Conservation (phyloP, 2,113 vertebrate species). For the Noturus placidus region DNA sequence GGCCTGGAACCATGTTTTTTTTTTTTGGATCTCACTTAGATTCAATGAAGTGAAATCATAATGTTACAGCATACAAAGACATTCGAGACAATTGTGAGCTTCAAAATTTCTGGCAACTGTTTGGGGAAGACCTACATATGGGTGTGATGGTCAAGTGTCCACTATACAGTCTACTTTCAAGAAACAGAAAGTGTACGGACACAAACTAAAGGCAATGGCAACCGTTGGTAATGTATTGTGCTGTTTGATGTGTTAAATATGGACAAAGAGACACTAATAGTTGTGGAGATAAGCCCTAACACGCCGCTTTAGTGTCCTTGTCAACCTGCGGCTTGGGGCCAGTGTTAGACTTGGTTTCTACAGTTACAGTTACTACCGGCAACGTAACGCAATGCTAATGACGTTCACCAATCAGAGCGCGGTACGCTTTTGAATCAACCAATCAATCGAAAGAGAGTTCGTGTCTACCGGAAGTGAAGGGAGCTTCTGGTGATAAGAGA, state of each 20-base stretch:
- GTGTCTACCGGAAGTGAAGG: slow-evolving; percentile 47
- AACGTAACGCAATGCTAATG: slow-evolving; percentile 19
- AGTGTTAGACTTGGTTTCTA: slow-evolving; percentile 52
- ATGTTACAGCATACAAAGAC: neutral
- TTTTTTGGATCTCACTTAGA: too few relatives aligned
- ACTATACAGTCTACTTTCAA: neutral
- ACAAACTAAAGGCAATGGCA: neutral
- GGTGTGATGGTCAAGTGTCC: neutral
- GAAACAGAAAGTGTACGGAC: neutral
- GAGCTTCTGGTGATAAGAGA: slow-evolving; percentile 16
- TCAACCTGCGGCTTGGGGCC: slow-evolving; percentile 30
- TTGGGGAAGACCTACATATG: neutral
- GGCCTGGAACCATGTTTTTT: neutral
- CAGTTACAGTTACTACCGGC: slow-evolving; percentile 40
- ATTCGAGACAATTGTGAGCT: neutral
- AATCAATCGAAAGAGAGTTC: slow-evolving; percentile 39
- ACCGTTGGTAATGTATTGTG: neutral
- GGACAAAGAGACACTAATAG: neutral
- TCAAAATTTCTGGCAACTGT: neutral
- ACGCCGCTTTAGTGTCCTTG: slow-evolving; percentile 11
- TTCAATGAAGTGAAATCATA: neutral
- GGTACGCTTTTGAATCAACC: slow-evolving; percentile 53
- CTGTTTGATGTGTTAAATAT: neutral
- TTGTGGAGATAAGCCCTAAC: slow-evolving; percentile 9
- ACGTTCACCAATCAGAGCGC: slow-evolving; percentile 49